A percentile compares a stretch with the other conserved stretches of the same genome.
phyloP scores from a whole-genome alignment of 1,140 invertebrate species.

The Oryctes rhinoceros region DNA sequence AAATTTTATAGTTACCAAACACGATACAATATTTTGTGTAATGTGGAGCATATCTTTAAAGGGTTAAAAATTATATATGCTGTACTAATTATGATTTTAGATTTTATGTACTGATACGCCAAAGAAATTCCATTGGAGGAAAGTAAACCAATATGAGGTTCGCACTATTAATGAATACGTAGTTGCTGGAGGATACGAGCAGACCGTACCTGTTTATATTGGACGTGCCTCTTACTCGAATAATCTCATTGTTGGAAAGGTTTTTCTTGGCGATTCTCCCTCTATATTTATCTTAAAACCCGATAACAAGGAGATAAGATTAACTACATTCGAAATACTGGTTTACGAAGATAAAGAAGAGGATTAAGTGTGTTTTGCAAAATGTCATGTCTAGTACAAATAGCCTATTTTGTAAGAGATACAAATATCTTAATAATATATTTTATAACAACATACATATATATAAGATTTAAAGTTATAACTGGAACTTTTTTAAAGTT shows the following conservation, averaged over 20 bases:
- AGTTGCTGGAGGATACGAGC: neutral
- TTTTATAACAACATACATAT: too few relatives aligned
- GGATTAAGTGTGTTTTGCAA: too few relatives aligned
- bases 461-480: too few relatives aligned
- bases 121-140: neutral
- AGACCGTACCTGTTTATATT: neutral
- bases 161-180: neutral
- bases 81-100: neutral
- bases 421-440: too few relatives aligned
- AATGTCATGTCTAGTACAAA: neutral
- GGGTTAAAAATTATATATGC: too few relatives aligned
- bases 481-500: too few relatives aligned
- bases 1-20: too few relatives aligned
- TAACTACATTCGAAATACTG: neutral
- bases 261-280: neutral
- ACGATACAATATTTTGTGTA: too few relatives aligned
- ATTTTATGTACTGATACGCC: constrained; percentile 8
- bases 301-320: neutral
- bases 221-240: neutral
- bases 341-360: neutral
- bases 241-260: neutral
- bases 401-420: neutral
- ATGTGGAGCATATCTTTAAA: too few relatives aligned
- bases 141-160: neutral
- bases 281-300: neutral